Base-by-base conservation (phyloP, 2,888 invertebrate genomes). In the Mystacides longicornis region DNA sequence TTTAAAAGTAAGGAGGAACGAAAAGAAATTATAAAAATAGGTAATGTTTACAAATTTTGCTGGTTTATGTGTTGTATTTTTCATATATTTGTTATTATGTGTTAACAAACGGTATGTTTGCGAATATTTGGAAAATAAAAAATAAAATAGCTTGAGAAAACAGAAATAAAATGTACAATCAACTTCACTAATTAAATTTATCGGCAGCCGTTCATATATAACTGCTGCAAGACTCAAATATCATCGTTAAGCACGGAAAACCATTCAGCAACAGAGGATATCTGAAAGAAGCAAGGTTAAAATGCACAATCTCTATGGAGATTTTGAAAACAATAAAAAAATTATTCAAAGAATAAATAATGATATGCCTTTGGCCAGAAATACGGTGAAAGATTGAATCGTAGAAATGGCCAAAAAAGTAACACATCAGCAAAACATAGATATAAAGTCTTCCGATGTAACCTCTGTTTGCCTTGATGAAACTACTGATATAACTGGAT, bases 401-500 rank as follows among this genome's bases (percentile, higher is more conserved):
- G 9, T 55, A 11, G 43, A 56, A 21, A 55, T 55, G 54, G 54
- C 57, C 43, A 47, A 55, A 54, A 57, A 55, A 57, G 47, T 57
- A 57, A 56, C 33, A 46, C 52, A 60, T 57, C 55, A 59, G 49
- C 55, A 51, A 59, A 59, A 59, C 57, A 59, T 57, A 48, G 54
- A 59, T 49, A 59, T 59, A 47, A 59, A 49, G 16, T 58, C 52
- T 52, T 46, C 59, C 51, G 27, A 46, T 55, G 57, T 62, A 54
- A 57, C 62, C 51, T 60, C 59, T 23, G 3, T 58, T 53, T 56
- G 56, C 56, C 62, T 59, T 60, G 60, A 61, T 53, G 58, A 62
- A 53, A 60, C 56, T 37, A 63, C 59, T 59, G 60, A 59, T 54
- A 51, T 63, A 20, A 54, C 57, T 59, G 52, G 57, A 59, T 56